A percentile compares a stretch with the other conserved stretches of the same genome.
Evolutionary conservation across 2,797 vertebrate genomes (phyloP).

Genomic region (Falco rusticolus): DNA sequence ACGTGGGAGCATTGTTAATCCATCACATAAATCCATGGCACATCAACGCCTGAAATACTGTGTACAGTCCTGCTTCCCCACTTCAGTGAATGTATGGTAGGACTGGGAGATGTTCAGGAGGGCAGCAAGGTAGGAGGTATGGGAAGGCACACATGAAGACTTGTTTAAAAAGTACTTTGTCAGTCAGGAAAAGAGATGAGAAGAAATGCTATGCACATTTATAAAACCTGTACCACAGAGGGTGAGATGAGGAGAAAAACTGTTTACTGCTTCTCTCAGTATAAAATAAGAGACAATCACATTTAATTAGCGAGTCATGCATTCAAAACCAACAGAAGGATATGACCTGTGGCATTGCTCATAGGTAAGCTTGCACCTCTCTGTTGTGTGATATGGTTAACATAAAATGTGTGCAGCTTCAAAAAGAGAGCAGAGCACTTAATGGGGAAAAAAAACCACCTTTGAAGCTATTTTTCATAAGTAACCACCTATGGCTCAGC

Average conservation of each 20-base stretch:
- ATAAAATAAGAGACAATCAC: neutral
- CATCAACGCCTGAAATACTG: neutral
- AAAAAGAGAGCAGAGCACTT: neutral
- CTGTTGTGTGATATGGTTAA: neutral
- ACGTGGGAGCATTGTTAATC: neutral
- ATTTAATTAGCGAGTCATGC: neutral
- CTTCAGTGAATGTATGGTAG: neutral
- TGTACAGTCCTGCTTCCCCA: neutral
- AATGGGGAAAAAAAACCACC: accelerated
- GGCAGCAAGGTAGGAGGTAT: neutral
- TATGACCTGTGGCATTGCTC: neutral
- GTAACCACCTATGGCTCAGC: neutral
- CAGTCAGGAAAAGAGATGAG: neutral
- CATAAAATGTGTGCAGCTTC: neutral
- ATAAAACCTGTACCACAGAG: neutral
- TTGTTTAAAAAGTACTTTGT: neutral
- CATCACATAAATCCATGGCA: neutral
- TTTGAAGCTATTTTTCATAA: neutral
- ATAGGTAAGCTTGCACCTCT: neutral
- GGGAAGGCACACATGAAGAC: neutral
- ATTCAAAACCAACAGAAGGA: neutral
- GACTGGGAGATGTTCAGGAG: neutral
- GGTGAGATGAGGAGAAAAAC: neutral
- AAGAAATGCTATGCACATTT: neutral
- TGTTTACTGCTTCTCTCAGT: neutral